Evolutionary conservation across 1,140 invertebrate genomes (phyloP).

Genomic region (Drosophila burlai): DNA sequence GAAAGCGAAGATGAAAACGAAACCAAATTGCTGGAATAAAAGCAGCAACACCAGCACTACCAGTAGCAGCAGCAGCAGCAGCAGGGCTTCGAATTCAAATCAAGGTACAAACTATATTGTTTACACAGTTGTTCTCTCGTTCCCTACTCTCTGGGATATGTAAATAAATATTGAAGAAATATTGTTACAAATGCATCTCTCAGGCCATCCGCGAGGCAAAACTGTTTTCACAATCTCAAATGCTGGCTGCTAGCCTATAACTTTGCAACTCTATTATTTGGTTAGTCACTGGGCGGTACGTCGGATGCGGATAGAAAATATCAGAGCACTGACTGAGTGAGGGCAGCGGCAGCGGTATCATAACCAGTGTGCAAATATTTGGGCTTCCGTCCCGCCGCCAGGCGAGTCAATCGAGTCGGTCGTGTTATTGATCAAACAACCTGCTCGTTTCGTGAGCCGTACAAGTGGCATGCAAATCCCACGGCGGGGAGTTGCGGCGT

Average conservation of each 20-base stretch:
- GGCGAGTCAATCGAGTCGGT: constrained; percentile 10
- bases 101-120: constrained; percentile 41
- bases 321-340: constrained; percentile 58
- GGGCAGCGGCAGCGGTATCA: constrained; percentile 20
- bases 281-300: constrained; percentile 51
- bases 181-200: constrained; percentile 42
- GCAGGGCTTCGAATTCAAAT: constrained; percentile 26
- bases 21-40: constrained; percentile 28
- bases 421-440: constrained; percentile 78
- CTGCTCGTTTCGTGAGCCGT: constrained; percentile 55
- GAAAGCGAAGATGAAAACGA: constrained; percentile 46
- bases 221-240: constrained; percentile 24
- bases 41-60: constrained; percentile 1
- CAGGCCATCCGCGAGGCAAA: constrained; percentile 14
- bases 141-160: constrained; percentile 9
- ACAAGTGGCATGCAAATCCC: constrained; percentile 59
- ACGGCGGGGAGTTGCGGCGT: not conserved
- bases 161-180: constrained; percentile 26
- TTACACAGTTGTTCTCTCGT: constrained; percentile 57
- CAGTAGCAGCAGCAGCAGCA: not conserved
- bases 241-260: constrained; percentile 3
- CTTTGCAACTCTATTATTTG: constrained; percentile 27
- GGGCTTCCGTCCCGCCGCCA: constrained; percentile 31
- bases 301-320: constrained; percentile 53
- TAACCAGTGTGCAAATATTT: constrained; percentile 57